phyloP scores from a whole-genome alignment of 2,888 invertebrate genomes.

The Apamea sordens region DNA sequence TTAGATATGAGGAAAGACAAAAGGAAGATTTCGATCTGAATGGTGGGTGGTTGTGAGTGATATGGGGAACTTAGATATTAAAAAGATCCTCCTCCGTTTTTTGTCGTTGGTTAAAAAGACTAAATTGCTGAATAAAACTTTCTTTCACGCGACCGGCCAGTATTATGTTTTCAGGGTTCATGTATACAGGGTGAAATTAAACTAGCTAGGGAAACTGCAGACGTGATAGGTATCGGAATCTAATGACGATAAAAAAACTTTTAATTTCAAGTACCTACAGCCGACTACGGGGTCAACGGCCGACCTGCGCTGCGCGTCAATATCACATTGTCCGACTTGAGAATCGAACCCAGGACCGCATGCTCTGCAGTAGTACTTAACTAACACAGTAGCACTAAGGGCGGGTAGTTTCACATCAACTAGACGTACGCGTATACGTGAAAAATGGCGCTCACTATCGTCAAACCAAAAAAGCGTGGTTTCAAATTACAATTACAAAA shows the following conservation, averaged over 20 bases:
- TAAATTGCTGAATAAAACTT: not conserved
- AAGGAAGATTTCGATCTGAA: conserved; percentile 1
- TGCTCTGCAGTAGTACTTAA: no score
- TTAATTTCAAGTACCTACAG: no score
- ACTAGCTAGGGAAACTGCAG: not conserved
- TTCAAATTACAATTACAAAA: no score
- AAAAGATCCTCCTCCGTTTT: no score
- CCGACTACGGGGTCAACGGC: not conserved
- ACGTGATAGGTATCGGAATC: not conserved
- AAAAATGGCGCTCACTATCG: no score
- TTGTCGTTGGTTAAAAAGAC: no score
- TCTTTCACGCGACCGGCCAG: no score
- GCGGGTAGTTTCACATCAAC: no score
- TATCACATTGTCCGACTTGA: not conserved
- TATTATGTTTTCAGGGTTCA: not conserved
- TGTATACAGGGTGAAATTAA: not conserved
- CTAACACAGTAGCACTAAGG: not conserved
- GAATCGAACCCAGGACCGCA: not conserved
- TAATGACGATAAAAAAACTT: no score
- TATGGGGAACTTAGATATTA: not conserved
- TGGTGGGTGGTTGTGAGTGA: not conserved
- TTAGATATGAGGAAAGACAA: conserved; percentile 1
- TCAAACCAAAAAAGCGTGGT: no score
- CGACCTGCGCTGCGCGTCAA: not conserved
- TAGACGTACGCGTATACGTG: no score